Evolutionary conservation across 2,888 invertebrate species (phyloP).

Genomic region (Cheilosia vernalis): DNA sequence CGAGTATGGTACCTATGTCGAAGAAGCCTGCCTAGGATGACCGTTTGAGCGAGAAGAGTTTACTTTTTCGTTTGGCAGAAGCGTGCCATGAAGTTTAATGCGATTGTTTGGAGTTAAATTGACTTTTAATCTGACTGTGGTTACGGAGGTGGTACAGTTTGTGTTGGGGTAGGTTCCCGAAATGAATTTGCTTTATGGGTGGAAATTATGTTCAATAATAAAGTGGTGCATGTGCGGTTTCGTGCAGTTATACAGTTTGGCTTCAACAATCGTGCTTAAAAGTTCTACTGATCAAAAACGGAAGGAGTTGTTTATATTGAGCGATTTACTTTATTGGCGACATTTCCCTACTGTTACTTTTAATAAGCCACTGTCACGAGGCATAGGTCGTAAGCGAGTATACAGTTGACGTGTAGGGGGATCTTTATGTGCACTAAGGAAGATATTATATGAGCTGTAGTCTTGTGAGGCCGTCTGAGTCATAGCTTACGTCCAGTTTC

Average conservation of each 20-base stretch:
- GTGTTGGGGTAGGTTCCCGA: neutral
- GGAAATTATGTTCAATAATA: conserved; percentile 22
- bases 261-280: conserved; percentile 5
- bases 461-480: too few species aligned
- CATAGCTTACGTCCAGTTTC: too few species aligned
- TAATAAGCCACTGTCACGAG: too few species aligned
- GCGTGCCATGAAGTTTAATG: conserved; percentile 70
- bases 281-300: neutral
- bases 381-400: too few species aligned
- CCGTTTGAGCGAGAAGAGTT: conserved; percentile 22
- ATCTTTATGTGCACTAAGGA: too few species aligned
- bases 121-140: conserved; percentile 60
- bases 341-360: neutral
- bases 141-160: neutral
- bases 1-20: neutral
- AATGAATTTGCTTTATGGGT: conserved; percentile 19
- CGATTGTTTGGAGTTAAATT: conserved; percentile 69
- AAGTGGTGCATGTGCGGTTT: conserved; percentile 18
- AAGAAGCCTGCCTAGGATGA: conserved; percentile 31
- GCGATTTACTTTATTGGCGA: conserved; percentile 2
- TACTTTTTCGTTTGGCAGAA: conserved; percentile 20
- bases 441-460: too few species aligned
- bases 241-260: neutral
- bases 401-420: too few species aligned
- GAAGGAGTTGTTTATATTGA: conserved; percentile 6